A percentile compares a stretch with the other conserved stretches of the same genome.
phyloP scores from a whole-genome alignment of 1,140 invertebrate species.

The Leptinotarsa defecta region DNA sequence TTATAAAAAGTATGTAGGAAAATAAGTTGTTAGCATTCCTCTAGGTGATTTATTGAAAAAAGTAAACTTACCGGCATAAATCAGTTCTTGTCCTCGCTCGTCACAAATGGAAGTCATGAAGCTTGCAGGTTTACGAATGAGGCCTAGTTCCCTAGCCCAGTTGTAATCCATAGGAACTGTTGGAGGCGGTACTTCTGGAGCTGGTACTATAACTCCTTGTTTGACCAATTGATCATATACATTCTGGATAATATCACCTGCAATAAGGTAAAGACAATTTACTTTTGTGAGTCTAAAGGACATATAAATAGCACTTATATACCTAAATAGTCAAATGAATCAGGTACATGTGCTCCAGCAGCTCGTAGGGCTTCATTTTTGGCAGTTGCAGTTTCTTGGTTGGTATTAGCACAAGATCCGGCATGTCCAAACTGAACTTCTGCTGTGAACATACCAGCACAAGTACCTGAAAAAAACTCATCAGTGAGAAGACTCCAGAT shows the following conservation, averaged over 20 bases:
- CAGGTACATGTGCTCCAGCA: constrained; percentile 88
- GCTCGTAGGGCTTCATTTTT: constrained; percentile 87
- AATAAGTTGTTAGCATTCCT: no score
- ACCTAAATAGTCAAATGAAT: constrained; percentile 91
- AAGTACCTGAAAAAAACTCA: constrained; percentile 43
- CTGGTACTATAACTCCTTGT: constrained; percentile 82
- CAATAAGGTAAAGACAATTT: neutral
- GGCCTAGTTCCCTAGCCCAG: constrained; percentile 96
- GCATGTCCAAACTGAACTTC: constrained; percentile 99
- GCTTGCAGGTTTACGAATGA: constrained; percentile 98
- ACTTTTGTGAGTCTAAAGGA: neutral
- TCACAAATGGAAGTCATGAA: constrained; percentile 99
- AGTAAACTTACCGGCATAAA: constrained; percentile 77
- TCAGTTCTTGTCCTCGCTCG: constrained; percentile 95
- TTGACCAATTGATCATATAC: constrained; percentile 82
- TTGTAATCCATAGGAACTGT: constrained; percentile 99
- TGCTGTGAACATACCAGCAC: constrained; percentile 84
- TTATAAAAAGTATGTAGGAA: no score
- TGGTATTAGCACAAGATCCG: constrained; percentile 95
- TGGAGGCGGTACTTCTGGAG: constrained; percentile 92
- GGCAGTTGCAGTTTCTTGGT: constrained; percentile 89
- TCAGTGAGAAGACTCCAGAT: neutral
- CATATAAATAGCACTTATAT: constrained; percentile 27
- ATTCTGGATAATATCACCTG: constrained; percentile 69
- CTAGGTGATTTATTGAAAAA: neutral